Conservation (phyloP, 2,797 vertebrate genomes). For the Cygnus olor region DNA sequence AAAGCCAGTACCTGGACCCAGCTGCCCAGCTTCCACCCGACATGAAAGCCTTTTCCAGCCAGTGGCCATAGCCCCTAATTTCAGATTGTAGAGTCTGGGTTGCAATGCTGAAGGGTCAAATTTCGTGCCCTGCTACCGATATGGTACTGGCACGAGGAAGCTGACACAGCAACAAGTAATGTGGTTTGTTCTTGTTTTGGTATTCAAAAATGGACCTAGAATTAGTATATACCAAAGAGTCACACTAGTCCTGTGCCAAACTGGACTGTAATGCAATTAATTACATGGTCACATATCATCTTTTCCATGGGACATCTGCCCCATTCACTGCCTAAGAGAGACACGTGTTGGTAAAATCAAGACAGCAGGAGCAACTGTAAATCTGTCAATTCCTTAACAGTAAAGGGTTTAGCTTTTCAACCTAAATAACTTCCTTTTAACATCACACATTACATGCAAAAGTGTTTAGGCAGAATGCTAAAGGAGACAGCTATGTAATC, state of each 20-base stretch:
- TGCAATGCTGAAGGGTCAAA: not conserved
- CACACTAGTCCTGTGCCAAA: not conserved
- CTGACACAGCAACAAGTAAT: not conserved
- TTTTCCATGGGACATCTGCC: not conserved
- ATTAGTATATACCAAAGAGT: not conserved
- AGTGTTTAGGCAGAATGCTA: not conserved
- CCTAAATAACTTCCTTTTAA: conserved; percentile 29
- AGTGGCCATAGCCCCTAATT: not conserved
- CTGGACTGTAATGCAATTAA: not conserved
- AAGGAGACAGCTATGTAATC: not conserved
- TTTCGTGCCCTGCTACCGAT: not conserved
- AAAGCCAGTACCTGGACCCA: not conserved
- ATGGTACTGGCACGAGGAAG: not conserved
- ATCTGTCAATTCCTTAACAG: conserved; percentile 49
- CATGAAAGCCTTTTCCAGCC: not conserved
- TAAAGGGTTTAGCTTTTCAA: conserved; percentile 13
- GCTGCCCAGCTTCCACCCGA: not conserved
- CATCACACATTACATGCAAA: not conserved
- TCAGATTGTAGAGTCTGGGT: not conserved
- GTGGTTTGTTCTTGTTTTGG: not conserved
- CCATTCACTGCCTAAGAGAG: not conserved
- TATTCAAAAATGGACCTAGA: not conserved
- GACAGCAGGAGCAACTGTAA: not conserved
- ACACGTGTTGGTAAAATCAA: not conserved
- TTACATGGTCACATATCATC: not conserved